Evolutionary conservation across 2,113 vertebrate species (phyloP), one percentile per base, ranked within the genome.

Genomic region (Gasterosteus nipponicus): DNA sequence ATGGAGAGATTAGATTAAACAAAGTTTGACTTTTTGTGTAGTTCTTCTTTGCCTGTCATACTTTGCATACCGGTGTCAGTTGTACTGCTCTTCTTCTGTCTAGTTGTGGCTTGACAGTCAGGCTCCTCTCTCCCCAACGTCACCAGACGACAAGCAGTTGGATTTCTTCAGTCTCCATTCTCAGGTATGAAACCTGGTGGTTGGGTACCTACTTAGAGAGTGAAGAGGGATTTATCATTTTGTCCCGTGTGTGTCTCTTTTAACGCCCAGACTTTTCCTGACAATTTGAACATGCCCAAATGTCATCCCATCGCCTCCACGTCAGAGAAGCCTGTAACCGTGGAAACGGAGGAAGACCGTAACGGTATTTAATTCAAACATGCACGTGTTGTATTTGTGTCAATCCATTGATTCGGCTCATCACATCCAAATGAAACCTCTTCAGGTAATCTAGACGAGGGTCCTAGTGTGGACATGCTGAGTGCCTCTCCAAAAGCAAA

Each of bases 21-120:
- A 7, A 59, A 42, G 46, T 22, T 35, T 41, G 12, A 4, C 29
- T 80, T 63, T n/a, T 22, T 63, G 33, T 29, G 10, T 62, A 41
- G 7, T 46, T n/a, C 3, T 11, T 53, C 2, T 73, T 38, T 66
- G n/a, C 15, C 54, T 53, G 35, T 44, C 31, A 35, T 7, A 10
- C 35, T 49, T 42, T 59, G 39, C 19, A 38, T 61, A 18, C 22
- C 31, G 38, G 7, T 54, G 38, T 69, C 5, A 18, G 3, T 61
- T 71, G 39, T 1, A 22, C 46, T 59, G 22, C 41, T 68, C 31
- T 33, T 68, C 29, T 66, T 62, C 33, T 58, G 78, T 86, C 10
- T 69, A 99, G 98, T 83, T 99, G 71, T 99, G 97, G 97, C 93
- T 96, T 2, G 97, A 98, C 41, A 94, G 95, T 54, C 94, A 95